Evolutionary conservation across 2,113 vertebrate species (phyloP).

Genomic region (Prolemur simus): DNA sequence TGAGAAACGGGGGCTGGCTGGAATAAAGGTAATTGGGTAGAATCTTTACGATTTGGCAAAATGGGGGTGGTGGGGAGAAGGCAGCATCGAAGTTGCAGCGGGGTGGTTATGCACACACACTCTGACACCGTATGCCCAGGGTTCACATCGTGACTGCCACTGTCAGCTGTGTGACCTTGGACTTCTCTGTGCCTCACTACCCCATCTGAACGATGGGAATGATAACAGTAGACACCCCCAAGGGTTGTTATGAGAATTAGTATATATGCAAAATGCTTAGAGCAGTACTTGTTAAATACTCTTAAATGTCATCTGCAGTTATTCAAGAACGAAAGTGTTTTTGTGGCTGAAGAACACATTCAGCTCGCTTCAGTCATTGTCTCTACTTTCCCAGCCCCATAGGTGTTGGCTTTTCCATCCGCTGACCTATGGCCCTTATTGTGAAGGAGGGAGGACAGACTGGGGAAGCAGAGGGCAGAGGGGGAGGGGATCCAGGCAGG

Average conservation of each 20-base stretch:
- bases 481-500: neutral
- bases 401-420: neutral
- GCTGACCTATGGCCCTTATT: neutral
- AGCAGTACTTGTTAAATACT: neutral
- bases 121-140: neutral
- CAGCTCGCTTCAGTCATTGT: neutral
- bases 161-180: neutral
- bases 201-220: neutral
- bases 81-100: neutral
- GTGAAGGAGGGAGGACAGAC: neutral
- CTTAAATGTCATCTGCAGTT: neutral
- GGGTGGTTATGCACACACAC: neutral
- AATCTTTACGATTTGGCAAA: neutral
- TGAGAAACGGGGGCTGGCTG: neutral
- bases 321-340: neutral
- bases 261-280: neutral
- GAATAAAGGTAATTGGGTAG: neutral
- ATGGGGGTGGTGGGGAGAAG: neutral
- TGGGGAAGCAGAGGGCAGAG: accelerated
- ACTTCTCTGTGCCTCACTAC: neutral
- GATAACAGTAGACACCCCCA: neutral
- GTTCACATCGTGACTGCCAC: neutral
- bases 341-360: neutral
- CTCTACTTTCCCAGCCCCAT: neutral
- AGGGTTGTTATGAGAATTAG: neutral